These are phyloP conservation scores for Procambarus clarkii DNA, from an alignment of 1,140 invertebrate species.

Conservation along the genomic window DNA sequence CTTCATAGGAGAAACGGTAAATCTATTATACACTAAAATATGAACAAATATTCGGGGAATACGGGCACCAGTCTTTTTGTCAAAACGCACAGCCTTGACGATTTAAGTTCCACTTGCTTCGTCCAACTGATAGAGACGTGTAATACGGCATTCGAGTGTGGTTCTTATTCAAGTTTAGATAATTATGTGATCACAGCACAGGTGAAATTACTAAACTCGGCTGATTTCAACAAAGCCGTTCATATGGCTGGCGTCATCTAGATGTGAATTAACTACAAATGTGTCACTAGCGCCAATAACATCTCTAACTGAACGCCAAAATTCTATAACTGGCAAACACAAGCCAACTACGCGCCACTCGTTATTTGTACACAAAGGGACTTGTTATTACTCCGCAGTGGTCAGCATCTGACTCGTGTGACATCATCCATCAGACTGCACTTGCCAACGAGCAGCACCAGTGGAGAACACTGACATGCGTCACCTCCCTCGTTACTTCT, in stretches of 20 bases:
- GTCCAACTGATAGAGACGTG: neutral
- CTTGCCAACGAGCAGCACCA: neutral
- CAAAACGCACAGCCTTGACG: too few species aligned
- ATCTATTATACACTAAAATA: too few species aligned
- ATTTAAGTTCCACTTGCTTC: neutral
- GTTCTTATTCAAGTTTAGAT: neutral
- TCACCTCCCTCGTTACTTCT: conserved; percentile 8
- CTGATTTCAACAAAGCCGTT: too few species aligned
- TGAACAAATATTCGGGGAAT: too few species aligned
- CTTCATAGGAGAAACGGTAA: too few species aligned
- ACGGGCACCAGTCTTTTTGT: too few species aligned
- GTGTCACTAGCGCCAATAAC: too few species aligned
- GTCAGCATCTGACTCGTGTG: neutral
- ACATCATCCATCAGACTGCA: neutral
- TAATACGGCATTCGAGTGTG: neutral
- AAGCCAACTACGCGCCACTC: neutral
- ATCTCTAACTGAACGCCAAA: neutral
- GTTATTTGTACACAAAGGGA: neutral
- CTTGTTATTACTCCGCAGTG: neutral
- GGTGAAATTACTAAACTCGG: too few species aligned
- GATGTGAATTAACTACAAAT: too few species aligned
- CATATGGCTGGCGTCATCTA: too few species aligned
- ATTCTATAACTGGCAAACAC: neutral
- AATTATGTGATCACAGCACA: neutral
- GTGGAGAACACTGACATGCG: neutral